Evolutionary conservation across 2,797 vertebrate genomes (phyloP).

Genomic region (Anableps anableps): DNA sequence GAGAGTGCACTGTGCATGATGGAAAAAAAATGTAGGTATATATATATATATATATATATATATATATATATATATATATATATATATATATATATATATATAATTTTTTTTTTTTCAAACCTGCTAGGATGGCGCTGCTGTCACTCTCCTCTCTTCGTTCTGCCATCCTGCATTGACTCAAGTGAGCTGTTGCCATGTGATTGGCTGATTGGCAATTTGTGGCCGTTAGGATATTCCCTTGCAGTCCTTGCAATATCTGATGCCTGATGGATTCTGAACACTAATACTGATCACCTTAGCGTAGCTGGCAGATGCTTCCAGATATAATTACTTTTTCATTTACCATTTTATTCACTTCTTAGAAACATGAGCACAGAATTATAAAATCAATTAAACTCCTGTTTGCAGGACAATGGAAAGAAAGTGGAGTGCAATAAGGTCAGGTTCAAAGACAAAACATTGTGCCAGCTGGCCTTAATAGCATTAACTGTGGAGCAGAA

Average conservation of each 20-base stretch:
- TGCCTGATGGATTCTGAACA: neutral
- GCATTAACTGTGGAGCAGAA: conserved; percentile 58
- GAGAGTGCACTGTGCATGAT: neutral
- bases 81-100: too few species aligned
- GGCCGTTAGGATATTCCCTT: neutral
- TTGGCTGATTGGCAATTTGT: neutral
- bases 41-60: too few species aligned
- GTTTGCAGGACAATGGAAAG: neutral
- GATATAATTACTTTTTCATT: neutral
- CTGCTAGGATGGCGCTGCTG: too few species aligned
- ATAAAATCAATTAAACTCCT: neutral
- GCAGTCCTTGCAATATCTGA: neutral
- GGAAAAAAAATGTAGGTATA: neutral
- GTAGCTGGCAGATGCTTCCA: neutral
- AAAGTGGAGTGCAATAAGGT: neutral
- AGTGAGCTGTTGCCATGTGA: neutral
- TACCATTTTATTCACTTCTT: neutral
- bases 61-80: too few species aligned
- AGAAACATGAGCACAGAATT: neutral
- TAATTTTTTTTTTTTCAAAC: too few species aligned
- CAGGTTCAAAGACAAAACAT: conserved; percentile 36
- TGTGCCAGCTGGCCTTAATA: conserved; percentile 48
- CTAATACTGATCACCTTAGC: neutral
- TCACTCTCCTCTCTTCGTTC: too few species aligned
- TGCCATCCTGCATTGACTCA: too few species aligned